phyloP scores from a whole-genome alignment of 2,888 invertebrate species.

The Drosophila rubida region DNA sequence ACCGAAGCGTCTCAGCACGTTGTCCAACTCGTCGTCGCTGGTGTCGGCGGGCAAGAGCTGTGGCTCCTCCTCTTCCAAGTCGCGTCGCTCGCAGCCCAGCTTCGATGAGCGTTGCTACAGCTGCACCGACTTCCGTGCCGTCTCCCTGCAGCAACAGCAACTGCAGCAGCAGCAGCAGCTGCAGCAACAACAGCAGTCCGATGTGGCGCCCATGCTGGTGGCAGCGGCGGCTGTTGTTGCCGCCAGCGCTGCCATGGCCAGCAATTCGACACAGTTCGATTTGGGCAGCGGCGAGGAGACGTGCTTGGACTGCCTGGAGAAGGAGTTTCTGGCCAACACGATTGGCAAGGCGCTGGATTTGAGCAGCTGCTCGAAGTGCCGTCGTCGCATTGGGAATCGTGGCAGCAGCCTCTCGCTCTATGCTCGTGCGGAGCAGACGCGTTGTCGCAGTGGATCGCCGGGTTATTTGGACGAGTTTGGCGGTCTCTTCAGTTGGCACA shows the following conservation, averaged over 20 bases:
- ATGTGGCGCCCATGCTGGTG: conserved; percentile 61
- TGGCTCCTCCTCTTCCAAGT: conserved; percentile 64
- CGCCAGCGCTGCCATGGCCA: conserved; percentile 50
- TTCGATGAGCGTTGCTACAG: conserved; percentile 82
- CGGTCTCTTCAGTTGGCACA: conserved; percentile 61
- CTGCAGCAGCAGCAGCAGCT: conserved; percentile 39
- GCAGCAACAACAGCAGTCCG: conserved; percentile 32
- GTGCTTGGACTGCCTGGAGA: conserved; percentile 84
- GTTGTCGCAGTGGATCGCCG: conserved; percentile 75
- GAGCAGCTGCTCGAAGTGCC: conserved; percentile 82
- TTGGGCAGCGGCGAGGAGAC: conserved; percentile 79
- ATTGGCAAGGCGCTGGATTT: conserved; percentile 82
- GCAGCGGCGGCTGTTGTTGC: conserved; percentile 64
- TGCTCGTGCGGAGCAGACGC: conserved; percentile 57
- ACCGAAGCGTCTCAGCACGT: conserved; percentile 81
- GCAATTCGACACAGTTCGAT: conserved; percentile 63
- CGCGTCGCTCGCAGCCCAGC: conserved; percentile 76
- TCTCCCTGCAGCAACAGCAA: conserved; percentile 10
- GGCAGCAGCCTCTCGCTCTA: conserved; percentile 72
- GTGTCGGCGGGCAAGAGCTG: conserved; percentile 69
- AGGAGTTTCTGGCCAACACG: conserved; percentile 83
- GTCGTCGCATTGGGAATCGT: conserved; percentile 54
- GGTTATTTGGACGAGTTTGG: conserved; percentile 57
- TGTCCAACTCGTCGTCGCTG: conserved; percentile 75
- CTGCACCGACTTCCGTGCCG: conserved; percentile 78